phyloP scores from a whole-genome alignment of 2,797 vertebrate species.

The Salarias fasciatus region DNA sequence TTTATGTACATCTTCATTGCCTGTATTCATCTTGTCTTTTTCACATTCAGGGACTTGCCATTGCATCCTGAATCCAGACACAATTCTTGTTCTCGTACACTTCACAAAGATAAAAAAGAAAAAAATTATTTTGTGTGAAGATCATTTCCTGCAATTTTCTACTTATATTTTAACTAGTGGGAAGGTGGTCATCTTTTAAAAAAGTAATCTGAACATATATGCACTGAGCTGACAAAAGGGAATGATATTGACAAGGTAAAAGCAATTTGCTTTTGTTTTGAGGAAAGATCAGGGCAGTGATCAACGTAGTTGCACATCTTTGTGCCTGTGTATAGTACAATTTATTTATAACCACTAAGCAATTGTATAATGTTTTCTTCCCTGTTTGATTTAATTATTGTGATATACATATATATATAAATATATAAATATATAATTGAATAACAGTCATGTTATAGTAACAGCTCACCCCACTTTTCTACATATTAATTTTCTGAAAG shows the following conservation, averaged over 20 bases:
- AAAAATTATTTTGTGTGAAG: constrained; percentile 84
- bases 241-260: constrained; percentile 78
- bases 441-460: constrained; percentile 61
- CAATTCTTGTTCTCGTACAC: constrained; percentile 80
- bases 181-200: constrained; percentile 79
- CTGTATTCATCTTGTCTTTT: constrained; percentile 83
- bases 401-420: constrained; percentile 65
- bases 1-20: constrained; percentile 85
- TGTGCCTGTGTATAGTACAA: constrained; percentile 75
- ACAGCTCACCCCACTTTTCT: constrained; percentile 65
- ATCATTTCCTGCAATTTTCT: constrained; percentile 73
- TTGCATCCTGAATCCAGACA: constrained; percentile 83
- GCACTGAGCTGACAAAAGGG: constrained; percentile 97
- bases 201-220: constrained; percentile 85
- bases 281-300: constrained; percentile 72
- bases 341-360: constrained; percentile 87
- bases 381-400: constrained; percentile 72
- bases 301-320: constrained; percentile 68
- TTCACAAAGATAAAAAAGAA: constrained; percentile 80
- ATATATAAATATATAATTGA: constrained; percentile 38
- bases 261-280: constrained; percentile 63
- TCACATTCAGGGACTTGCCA: constrained; percentile 86
- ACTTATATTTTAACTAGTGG: constrained; percentile 81
- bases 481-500: constrained; percentile 78
- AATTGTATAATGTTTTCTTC: constrained; percentile 74